Conservation (phyloP, 1,140 invertebrate genomes). For the Aradophagus sp. region DNA sequence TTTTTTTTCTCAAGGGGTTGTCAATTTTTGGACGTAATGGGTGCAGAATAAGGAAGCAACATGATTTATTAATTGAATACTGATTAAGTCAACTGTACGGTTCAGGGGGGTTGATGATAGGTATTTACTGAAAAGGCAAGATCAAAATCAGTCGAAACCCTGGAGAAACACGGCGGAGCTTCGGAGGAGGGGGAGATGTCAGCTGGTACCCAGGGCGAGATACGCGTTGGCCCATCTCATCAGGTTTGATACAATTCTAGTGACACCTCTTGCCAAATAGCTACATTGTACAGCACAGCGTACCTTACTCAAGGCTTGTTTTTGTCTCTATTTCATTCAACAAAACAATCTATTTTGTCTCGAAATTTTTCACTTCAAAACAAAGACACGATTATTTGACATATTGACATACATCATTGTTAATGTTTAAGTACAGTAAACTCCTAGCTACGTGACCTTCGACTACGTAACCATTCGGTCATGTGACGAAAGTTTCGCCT, state of each 20-base stretch:
- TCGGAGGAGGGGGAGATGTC: constrained; percentile 77
- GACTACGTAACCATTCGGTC: no score
- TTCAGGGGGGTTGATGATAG: constrained; percentile 73
- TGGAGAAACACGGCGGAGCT: constrained; percentile 75
- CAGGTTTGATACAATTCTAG: constrained; percentile 81
- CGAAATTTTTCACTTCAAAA: no score
- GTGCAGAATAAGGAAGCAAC: constrained; percentile 33
- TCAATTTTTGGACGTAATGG: constrained; percentile 6
- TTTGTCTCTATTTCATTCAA: constrained; percentile 36
- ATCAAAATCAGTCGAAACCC: constrained; percentile 72
- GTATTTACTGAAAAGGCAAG: constrained; percentile 72
- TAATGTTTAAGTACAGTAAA: no score
- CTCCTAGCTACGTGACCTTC: no score
- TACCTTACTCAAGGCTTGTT: constrained; percentile 69
- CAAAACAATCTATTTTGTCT: no score
- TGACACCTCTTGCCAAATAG: constrained; percentile 67
- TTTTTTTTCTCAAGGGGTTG: not conserved
- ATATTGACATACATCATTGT: no score
- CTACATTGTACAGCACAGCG: constrained; percentile 67
- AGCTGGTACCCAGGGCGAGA: constrained; percentile 92
- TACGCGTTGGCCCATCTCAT: constrained; percentile 94
- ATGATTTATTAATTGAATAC: constrained; percentile 40
- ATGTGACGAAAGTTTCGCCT: no score
- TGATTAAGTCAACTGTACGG: constrained; percentile 66
- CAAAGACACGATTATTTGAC: no score